Evolutionary conservation across 2,888 invertebrate genomes (phyloP), one percentile per base, ranked within the genome.

Genomic region (Dicycla oo): DNA sequence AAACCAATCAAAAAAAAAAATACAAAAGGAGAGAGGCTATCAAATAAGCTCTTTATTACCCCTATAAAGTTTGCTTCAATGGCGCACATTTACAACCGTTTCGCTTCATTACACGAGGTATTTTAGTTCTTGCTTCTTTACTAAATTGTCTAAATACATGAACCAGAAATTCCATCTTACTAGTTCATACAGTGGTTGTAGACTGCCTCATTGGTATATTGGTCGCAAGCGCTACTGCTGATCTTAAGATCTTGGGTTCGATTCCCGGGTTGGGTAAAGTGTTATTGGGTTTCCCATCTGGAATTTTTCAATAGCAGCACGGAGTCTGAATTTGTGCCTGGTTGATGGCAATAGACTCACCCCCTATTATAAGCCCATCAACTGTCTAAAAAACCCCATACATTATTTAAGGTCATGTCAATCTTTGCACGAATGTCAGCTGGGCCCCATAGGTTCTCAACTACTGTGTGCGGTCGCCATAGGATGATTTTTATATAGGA

Each of bases 91-190:
- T 53, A 58, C 58, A 75, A 45, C 18, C 54, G 61, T 58, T 62
- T 51, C 43, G 38, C 20, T 76, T 81, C 65, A 76, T 66, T 76
- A 63, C 34, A 49, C 38, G 38, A 62, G 43, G 38, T 38, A 38
- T 67, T 69, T 69, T 54, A 66, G 66, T 80, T 75, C 65, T 75
- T 58, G 69, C 54, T 60, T 69, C 38, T 45, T 60, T 68, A 23
- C 49, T 53, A 51, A 53, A 49, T 47, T 60, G 40, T 67, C 65
- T 80, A 79, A 80, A 80, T 79, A 75, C 81, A 64, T 60, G 30
- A 67, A 15, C 66, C 66, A 80, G 57, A 74, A 51, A 70, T 58
- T 62, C 34, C 38, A 81, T 80, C 51, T 64, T 56, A 18, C 20
- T 20, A 34, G 47, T 58, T 15, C 57, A 20, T 43, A 23, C 43